Base-by-base conservation (phyloP, 2,888 invertebrate species). In the Shargacucullia verbasci region DNA sequence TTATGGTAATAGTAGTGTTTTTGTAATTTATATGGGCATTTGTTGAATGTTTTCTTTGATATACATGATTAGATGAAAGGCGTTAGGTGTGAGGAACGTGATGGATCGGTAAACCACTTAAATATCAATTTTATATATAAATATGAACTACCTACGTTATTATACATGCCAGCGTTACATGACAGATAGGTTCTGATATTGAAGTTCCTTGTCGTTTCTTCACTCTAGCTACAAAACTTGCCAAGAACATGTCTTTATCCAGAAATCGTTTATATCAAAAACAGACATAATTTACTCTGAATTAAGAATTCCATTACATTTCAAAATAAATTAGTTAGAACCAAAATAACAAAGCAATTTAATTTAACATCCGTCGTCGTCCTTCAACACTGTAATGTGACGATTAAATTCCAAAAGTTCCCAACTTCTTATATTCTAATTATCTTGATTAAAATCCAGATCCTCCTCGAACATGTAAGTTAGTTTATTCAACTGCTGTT, bases 401-500 rank as follows among this genome's bases (percentile, higher is more conserved):
- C 61, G 60, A 60, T 59, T 59, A 73, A 60, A 62, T 52, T 57
- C 35, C 13, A n/a, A 58, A 66, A 74, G 54, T 59, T 52, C 20
- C 44, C 55, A 77, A 74, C 71, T 77, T 74, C 75, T 74, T 74
- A 65, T 62, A 74, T 74, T 62, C 59, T 64, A 77, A 77, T 74
- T 77, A 64, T 45, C 46, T 77, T 67, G 67, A 77, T 75, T 75
- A 77, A 74, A 75, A 70, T 63, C 60, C 55, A 55, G 65, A 63
- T 60, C 58, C 63, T 31, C 45, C 44, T 48, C 20, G 65, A 75
- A 56, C 57, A 63, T 68, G 75, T 68, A 58, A 71, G 62, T 61
- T 48, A 56, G 68, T 75, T 71, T 68, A 66, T 72, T 62, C 58
- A 61, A 77, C 53, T 54, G 56, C 57, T 75, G 61, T 71, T 71